phyloP scores from a whole-genome alignment of 2,113 vertebrate species.

The Sardina pilchardus region DNA sequence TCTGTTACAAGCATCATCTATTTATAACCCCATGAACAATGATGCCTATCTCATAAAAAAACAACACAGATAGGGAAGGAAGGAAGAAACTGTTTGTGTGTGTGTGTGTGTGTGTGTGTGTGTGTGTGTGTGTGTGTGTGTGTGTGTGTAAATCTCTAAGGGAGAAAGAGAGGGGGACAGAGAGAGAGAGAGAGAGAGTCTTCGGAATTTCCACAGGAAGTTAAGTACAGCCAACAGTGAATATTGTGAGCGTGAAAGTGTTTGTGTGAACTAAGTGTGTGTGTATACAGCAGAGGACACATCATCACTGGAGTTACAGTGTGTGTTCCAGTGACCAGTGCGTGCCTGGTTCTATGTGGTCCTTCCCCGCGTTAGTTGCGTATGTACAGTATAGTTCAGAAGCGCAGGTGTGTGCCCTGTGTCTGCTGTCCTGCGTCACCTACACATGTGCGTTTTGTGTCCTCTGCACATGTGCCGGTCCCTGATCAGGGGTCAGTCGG shows the following conservation, averaged over 20 bases:
- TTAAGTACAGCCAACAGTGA: neutral
- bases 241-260: neutral
- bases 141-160: neutral
- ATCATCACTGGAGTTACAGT: neutral
- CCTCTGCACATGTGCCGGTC: neutral
- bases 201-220: neutral
- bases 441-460: neutral
- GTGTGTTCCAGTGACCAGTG: neutral
- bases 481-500: neutral
- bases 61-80: neutral
- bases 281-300: neutral
- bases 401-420: neutral
- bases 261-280: neutral
- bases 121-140: slow-evolving; percentile 30
- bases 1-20: slow-evolving; percentile 12
- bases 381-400: neutral
- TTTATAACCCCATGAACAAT: neutral
- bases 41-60: neutral
- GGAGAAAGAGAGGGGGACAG: neutral
- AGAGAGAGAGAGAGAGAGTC: neutral
- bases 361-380: neutral
- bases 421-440: neutral
- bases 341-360: neutral
- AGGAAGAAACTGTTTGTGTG: slow-evolving; percentile 5
- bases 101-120: slow-evolving; percentile 12